Base-by-base conservation (phyloP, 2,113 vertebrate species). In the Eolophus roseicapilla region DNA sequence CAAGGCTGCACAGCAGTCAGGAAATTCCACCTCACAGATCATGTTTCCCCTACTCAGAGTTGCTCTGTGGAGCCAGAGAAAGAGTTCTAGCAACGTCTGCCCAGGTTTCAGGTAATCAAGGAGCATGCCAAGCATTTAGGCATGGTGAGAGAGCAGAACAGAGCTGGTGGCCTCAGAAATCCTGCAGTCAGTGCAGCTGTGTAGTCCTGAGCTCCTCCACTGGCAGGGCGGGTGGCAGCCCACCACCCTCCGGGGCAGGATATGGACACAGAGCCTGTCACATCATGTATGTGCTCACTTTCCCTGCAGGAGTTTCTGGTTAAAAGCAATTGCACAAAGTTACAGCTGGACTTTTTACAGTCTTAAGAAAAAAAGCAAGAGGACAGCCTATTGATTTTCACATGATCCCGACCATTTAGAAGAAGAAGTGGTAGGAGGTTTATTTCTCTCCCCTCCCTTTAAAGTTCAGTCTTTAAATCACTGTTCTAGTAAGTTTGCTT, bases 391-490 rank as follows among this genome's bases (percentile, higher is more conserved):
- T 74, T 82, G 94, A 96, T 96, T 95, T 97, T 85, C 28, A 43
- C 25, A 27, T 25, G 81, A 82, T 89, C 69, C 44, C 2, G 2
- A 25, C 31, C 75, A 75, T 90, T 94, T 77, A 95, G 60, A 49
- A 95, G 77, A 68, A 92, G 41, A 33, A 77, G 11, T 24, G n/a
- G 31, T 78, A 63, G 53, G 41, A 93, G 52, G 44, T 79, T 93
- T 95, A 79, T 94, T 94, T 91, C 71, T 88, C 68, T 88, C 23
- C 31, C 10, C 13, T 93, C 49, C 44, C 75, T 94, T 91, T 76
- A 90, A 81, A 92, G 85, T 65, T 82, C 89, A 91, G 89, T 82
- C 77, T 93, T 92, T 88, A 92, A 92, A 94, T 85, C 91, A 75
- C 86, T 73, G 59, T 82, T 93, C 62, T 59, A 81, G 80, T 76